A percentile compares a stretch with the other conserved stretches of the same genome.
Evolutionary conservation across 1,140 invertebrate species (phyloP).

Genomic region (Cotesia chilonis): DNA sequence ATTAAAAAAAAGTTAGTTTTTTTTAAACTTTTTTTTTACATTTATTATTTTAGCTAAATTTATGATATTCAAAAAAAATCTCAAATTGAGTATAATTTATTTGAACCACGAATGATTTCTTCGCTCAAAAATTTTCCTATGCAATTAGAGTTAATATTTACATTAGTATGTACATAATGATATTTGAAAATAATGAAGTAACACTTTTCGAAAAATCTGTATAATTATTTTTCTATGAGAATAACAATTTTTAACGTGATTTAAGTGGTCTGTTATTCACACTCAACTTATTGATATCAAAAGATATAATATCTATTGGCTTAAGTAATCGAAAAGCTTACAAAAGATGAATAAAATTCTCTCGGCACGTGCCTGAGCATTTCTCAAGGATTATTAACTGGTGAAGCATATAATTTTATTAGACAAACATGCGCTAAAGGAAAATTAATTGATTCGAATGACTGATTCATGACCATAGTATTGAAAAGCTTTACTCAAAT

Average conservation of each 20-base stretch:
- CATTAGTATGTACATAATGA: no score
- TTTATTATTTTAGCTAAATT: no score
- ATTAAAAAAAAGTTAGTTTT: no score
- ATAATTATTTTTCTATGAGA: no score
- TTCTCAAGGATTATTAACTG: constrained; percentile 54
- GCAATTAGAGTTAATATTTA: no score
- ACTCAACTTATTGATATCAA: not conserved
- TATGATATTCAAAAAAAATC: no score
- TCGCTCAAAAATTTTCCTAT: no score
- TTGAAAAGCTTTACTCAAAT: not conserved
- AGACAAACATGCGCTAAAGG: constrained; percentile 40
- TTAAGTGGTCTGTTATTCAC: not conserved
- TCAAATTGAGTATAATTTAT: no score
- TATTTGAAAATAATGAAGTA: no score
- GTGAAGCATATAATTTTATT: constrained; percentile 55
- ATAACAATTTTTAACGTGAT: not conserved
- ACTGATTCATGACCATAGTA: not conserved
- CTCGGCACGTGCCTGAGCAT: constrained; percentile 50
- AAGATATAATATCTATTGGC: constrained; percentile 45
- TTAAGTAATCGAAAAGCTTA: constrained; percentile 49
- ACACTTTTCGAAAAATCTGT: no score
- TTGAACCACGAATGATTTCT: no score
- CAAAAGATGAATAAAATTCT: constrained; percentile 36
- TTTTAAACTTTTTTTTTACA: no score
- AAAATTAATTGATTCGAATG: constrained; percentile 48